Base-by-base conservation (phyloP, 1,140 invertebrate genomes). In the Lordiphosa clarofinis region DNA sequence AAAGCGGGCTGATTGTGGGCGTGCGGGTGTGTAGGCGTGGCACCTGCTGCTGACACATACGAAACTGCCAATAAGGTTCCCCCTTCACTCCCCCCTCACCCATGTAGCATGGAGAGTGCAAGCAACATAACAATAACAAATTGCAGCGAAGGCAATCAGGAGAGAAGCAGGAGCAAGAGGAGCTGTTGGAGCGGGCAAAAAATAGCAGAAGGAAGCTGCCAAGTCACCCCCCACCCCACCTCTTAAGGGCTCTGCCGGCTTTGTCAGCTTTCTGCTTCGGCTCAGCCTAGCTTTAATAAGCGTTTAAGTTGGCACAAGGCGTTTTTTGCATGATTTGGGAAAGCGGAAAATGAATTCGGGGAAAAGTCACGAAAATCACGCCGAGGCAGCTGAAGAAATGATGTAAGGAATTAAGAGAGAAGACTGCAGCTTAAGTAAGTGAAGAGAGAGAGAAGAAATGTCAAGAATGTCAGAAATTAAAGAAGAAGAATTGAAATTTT, bases 21-120 rank as follows among this genome's bases (percentile, higher is more conserved):
- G 12, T 33, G 9, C 10, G 11, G 36, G 36, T 12, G 42, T 52
- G 36, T 44, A 52, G 55, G 62, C 46, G 49, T 60, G 68, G 62
- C 72, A 81, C 75, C 75, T 81, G 75, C 76, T 82, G 75, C 75
- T 81, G 75, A 82, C 75, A 82, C 67, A 81, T 81, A 62, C 33
- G 59, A 82, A 82, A 75, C 76, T 81, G 76, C 76, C 76, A 81
- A 82, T 82, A 81, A 82, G 76, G 10, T 9, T 37, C 24, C 31
- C 46, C 19, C 4, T 4, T 4, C 21, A 21, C 4, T 21, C 46
- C 19, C 11, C 31, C n/a, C n/a, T n/a, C n/a, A n/a, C n/a, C n/a
- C n/a, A n/a, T n/a, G 8, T 19, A 21, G 8, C 15, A 15, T n/a
- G 19, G 15, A 33, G 49, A 65, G 31, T 56, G 38, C 48, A 48